Base-by-base conservation (phyloP, 1,140 invertebrate species). In the Lethrus apterus region DNA sequence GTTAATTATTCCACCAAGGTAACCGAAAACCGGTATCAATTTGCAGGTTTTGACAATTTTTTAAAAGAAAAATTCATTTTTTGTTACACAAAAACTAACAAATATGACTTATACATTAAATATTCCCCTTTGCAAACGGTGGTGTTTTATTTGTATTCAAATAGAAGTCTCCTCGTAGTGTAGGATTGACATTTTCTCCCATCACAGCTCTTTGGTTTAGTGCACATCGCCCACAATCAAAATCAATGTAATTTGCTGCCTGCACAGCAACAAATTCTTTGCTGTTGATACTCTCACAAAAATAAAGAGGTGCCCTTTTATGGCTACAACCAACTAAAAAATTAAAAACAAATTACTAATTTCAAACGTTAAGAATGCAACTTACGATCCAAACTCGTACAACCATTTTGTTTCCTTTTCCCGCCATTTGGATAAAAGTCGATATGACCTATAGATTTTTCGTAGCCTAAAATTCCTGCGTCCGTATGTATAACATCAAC, bases 401-500 rank as follows among this genome's bases (percentile, higher is more conserved):
- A n/a, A n/a, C n/a, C n/a, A n/a, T n/a, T n/a, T n/a, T n/a, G n/a
- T n/a, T n/a, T n/a, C n/a, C n/a, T n/a, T n/a, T n/a, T 68, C n/a
- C 73, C 73, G 3, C 73, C 70, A 52, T 81, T 80, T 9, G 77
- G 72, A 49, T 76, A 81, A 62, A 80, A 80, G 56, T 81, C 78
- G 0, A 70, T 66, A 52, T 78, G 74, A 14, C 85, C 85, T 2
- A 81, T 59, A 10, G 75, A 75, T 21, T 70, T 62, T 2, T 67
- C 55, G 52, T 74, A 81, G 0, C 81, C 81, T 14, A 77, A 67
- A 7, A 77, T 60, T 3, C 79, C 79, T 0, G 72, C 77, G 51
- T 74, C 75, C 0, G 81, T 82, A 57, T 86, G 83, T 2, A 81
- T 70, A 0, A 81, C 74, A 52, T 80, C 69, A 3, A 81, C 78